Evolutionary conservation across 2,113 vertebrate genomes (phyloP).

Genomic region (Protobothrops flavoviridis): DNA sequence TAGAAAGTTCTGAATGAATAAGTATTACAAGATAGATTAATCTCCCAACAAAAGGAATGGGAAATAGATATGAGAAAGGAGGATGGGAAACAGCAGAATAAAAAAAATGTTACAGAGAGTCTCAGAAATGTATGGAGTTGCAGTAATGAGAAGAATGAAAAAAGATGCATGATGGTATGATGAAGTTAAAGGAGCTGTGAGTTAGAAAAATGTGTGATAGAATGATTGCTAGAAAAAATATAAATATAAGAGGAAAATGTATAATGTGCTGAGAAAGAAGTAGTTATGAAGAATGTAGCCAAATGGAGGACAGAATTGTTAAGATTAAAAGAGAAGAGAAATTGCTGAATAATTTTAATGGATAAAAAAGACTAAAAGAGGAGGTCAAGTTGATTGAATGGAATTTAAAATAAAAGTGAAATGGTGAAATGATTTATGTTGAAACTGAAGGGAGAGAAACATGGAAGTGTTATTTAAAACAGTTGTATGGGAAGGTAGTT

Average conservation of each 20-base stretch:
- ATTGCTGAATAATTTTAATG: neutral
- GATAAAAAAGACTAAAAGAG: neutral
- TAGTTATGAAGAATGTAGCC: neutral
- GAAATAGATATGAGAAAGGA: neutral
- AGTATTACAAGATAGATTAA: neutral
- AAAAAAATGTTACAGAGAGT: neutral
- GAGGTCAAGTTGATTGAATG: neutral
- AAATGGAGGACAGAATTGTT: neutral
- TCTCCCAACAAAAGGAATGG: neutral
- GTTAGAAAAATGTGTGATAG: neutral
- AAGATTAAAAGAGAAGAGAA: neutral
- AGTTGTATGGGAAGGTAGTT: neutral
- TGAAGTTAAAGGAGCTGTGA: neutral
- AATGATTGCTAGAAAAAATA: neutral
- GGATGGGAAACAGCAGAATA: neutral
- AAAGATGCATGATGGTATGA: neutral
- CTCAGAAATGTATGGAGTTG: neutral
- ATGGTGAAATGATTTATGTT: neutral
- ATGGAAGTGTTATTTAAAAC: neutral
- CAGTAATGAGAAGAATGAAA: neutral
- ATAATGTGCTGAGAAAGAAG: neutral
- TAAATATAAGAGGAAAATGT: neutral
- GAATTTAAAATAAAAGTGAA: neutral
- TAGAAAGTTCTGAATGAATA: neutral
- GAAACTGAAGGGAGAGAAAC: neutral